Evolutionary conservation across 2,888 invertebrate species (phyloP).

Genomic region (Drosophila borealis): DNA sequence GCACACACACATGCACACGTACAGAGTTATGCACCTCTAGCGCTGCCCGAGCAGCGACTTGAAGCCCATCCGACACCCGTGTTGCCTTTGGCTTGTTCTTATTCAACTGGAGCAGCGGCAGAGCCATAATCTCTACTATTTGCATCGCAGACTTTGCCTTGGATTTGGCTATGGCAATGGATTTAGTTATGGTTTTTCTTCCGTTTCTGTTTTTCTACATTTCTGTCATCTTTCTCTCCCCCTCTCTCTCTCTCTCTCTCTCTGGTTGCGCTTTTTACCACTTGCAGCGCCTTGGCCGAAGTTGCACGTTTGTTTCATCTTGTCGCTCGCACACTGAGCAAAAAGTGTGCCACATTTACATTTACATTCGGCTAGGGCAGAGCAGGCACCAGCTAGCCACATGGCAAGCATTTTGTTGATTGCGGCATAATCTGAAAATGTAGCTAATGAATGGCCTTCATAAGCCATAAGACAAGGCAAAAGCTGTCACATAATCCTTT

Average conservation of each 20-base stretch:
- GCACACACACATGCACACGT: conserved; percentile 20
- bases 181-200: conserved; percentile 81
- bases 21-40: conserved; percentile 36
- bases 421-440: conserved; percentile 41
- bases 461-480: conserved; percentile 48
- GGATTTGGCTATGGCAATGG: conserved; percentile 79
- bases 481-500: conserved; percentile 45
- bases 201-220: conserved; percentile 31
- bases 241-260: too few species aligned
- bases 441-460: conserved; percentile 63
- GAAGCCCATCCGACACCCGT: conserved; percentile 25
- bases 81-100: conserved; percentile 39
- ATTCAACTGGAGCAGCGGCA: conserved; percentile 60
- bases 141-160: conserved; percentile 81
- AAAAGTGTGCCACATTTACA: conserved; percentile 65
- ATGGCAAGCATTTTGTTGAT: conserved; percentile 55
- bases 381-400: conserved; percentile 24
- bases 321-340: conserved; percentile 64
- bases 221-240: conserved; percentile 34
- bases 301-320: conserved; percentile 63
- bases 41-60: conserved; percentile 34
- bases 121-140: conserved; percentile 78
- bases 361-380: conserved; percentile 41
- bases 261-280: conserved; percentile 68
- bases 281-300: conserved; percentile 20